Base-by-base conservation (phyloP, 1,140 invertebrate species). In the Drosophila hydei region DNA sequence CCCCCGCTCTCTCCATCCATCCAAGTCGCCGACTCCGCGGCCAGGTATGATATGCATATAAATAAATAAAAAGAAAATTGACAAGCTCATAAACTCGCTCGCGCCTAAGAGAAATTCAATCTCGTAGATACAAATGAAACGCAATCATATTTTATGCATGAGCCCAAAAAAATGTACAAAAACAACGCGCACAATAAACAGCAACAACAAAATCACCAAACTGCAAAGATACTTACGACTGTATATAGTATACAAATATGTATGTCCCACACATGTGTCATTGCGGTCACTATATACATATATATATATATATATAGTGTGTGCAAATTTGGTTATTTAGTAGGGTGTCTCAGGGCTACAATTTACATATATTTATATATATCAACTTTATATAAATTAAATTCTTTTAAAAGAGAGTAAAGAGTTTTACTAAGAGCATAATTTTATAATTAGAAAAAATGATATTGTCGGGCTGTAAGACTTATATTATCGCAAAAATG, bases 111-210 rank as follows among this genome's bases (percentile, higher is more conserved):
- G 83, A 87, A 87, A 87, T 87, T 87, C 83, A 87, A 87, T 87
- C 83, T 88, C 80, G 68, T 83, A 79, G 83, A 76, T 88, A 81
- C 83, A 88, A 87, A 87, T 87, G 83, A 89, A 87, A 87, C 75
- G 83, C 83, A 87, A 87, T 87, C 83, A 87, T 87, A 88, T 87
- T 87, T 87, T 87, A 87, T 87, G 83, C 71, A 87, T 83, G 83
- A 63, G 69, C 62, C 78, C 70, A 59, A 67, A 74, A 73, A 62
- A 50, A 51, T 23, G 11, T 61, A 43, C 25, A 69, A 54, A 38
- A 27, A 45, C 8, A 68, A 40, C 36, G n/a, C n/a, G n/a, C n/a
- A n/a, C 36, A 38, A 11, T 40, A 51, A 56, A 21, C 14, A 21
- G 61, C 42, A 43, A 27, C 40, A 40, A 47, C 36, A 27, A 38